A percentile compares a stretch with the other conserved stretches of the same genome.
Conservation (phyloP, 2,113 vertebrate species). For the Halcyon malimbica region DNA sequence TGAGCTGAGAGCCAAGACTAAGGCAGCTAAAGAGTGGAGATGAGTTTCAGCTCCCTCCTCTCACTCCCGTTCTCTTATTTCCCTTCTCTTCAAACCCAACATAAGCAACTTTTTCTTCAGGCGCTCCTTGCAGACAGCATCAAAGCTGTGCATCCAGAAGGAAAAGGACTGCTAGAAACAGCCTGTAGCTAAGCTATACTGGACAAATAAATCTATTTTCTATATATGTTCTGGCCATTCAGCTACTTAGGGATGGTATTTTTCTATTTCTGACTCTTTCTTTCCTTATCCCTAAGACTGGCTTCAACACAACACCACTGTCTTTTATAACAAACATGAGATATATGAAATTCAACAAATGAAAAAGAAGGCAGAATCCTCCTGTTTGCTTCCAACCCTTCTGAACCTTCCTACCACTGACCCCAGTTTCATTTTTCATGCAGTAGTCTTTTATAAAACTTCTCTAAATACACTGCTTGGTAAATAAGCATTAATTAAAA, state of each 20-base stretch:
- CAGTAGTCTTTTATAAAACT: not conserved
- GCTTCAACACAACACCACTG: not conserved
- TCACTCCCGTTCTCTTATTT: not conserved
- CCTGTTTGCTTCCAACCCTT: not conserved
- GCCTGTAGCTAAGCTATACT: not conserved
- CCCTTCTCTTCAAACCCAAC: not conserved
- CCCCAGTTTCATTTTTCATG: not conserved
- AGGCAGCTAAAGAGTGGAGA: not conserved
- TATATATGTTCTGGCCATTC: not conserved
- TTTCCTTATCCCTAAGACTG: not conserved
- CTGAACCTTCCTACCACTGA: not conserved
- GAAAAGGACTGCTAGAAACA: constrained; percentile 33
- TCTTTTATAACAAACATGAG: not conserved
- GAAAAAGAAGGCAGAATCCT: not conserved
- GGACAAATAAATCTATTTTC: not conserved
- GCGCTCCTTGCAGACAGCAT: not conserved
- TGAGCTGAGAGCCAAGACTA: not conserved
- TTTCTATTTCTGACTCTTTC: not conserved
- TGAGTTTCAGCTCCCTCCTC: not conserved
- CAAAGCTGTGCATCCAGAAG: constrained; percentile 36
- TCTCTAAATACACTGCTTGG: not conserved
- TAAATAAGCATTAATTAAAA: constrained; percentile 37
- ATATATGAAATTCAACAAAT: not conserved
- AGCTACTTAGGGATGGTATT: not conserved
- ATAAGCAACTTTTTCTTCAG: constrained; percentile 28